These are phyloP conservation scores for Xenopus petersii DNA, from an alignment of 2,797 vertebrate genomes.

Conservation along the genomic window DNA sequence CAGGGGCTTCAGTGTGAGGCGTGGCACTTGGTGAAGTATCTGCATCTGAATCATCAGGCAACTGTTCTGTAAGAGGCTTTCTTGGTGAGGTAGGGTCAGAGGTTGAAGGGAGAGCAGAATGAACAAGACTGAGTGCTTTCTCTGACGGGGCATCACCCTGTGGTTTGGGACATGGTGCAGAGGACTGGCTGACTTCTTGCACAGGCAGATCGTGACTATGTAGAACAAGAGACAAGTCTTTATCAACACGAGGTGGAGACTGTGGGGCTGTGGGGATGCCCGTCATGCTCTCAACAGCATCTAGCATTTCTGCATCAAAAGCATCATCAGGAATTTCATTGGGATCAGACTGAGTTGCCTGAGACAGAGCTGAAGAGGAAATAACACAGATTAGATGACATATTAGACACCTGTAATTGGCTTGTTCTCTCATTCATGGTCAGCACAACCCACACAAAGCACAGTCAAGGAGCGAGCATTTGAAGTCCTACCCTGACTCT, in stretches of 20 bases:
- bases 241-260: neutral
- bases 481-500: slow-evolving; percentile 27
- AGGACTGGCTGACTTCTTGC: neutral
- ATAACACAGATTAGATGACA: neutral
- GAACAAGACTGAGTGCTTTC: neutral
- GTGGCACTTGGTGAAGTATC: neutral
- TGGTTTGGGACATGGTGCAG: neutral
- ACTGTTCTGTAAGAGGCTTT: neutral
- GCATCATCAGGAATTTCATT: slow-evolving; percentile 35
- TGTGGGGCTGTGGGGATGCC: neutral
- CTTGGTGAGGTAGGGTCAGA: neutral
- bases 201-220: neutral
- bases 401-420: no score
- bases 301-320: slow-evolving; percentile 32
- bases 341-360: slow-evolving; percentile 1
- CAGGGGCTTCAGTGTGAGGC: no score
- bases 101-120: neutral
- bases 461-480: neutral
- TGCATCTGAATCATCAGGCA: neutral
- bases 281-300: slow-evolving; percentile 6
- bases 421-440: neutral
- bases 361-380: slow-evolving; percentile 6
- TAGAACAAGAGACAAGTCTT: neutral
- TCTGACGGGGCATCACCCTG: neutral
- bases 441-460: neutral